Percentiles rank a stretch among this genome's conserved stretches.
Conservation (phyloP, 2,888 invertebrate genomes). For the Anthophora plumipes region DNA sequence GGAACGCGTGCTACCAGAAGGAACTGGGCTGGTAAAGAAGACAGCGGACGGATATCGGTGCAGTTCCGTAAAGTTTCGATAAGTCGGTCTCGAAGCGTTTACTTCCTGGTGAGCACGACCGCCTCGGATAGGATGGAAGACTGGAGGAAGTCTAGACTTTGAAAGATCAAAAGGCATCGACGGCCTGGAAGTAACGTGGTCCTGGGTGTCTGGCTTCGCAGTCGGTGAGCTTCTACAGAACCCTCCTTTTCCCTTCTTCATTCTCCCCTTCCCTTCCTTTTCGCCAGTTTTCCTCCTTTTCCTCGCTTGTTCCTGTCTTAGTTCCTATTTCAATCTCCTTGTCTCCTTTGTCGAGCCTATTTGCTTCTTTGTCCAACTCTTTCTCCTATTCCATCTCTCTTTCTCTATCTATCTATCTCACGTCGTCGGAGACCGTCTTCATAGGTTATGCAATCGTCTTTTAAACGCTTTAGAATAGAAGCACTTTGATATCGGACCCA, state of each 20-base stretch:
- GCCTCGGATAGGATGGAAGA: slow-evolving; percentile 67
- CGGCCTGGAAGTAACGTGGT: slow-evolving; percentile 80
- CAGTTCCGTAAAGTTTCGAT: slow-evolving; percentile 78
- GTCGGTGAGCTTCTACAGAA: slow-evolving; percentile 64
- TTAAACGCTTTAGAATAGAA: slow-evolving; percentile 64
- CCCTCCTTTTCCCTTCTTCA: slow-evolving; percentile 48
- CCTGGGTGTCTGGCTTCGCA: slow-evolving; percentile 70
- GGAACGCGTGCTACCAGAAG: slow-evolving; percentile 42
- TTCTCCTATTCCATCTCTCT: background rate
- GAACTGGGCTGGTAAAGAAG: slow-evolving; percentile 28
- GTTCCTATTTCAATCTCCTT: slow-evolving; percentile 53
- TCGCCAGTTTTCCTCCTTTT: slow-evolving; percentile 18
- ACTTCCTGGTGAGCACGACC: slow-evolving; percentile 73
- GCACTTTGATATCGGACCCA: slow-evolving; percentile 71
- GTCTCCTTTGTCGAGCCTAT: slow-evolving; percentile 33
- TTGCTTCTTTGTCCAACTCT: slow-evolving; percentile 24
- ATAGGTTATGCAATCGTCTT: slow-evolving; percentile 70
- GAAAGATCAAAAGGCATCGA: slow-evolving; percentile 80
- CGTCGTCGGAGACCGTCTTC: slow-evolving; percentile 29
- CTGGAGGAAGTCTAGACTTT: slow-evolving; percentile 78
- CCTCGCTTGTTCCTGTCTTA: slow-evolving; percentile 28
- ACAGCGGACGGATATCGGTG: slow-evolving; percentile 70
- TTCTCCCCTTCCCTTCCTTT: slow-evolving; percentile 26
- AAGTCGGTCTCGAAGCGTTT: slow-evolving; percentile 77
- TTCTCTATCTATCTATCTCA: background rate